A percentile compares a stretch with the other conserved stretches of the same genome.
phyloP scores from a whole-genome alignment of 2,113 vertebrate species.

The Neofelis nebulosa region DNA sequence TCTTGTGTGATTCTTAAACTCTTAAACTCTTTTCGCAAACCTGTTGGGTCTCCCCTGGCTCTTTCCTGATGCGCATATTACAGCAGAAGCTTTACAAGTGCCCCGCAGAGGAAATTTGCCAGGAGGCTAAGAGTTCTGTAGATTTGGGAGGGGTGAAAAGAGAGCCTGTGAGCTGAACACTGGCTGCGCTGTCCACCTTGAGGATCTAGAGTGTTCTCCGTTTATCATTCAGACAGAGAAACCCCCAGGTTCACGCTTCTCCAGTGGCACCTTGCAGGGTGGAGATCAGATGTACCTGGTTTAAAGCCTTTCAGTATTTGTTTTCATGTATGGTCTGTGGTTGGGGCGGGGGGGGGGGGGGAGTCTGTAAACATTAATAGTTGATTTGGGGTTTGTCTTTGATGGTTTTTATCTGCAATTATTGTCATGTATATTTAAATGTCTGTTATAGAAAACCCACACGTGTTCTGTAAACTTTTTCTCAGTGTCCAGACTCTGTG shows the following conservation, averaged over 20 bases:
- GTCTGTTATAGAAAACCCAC: conserved; percentile 86
- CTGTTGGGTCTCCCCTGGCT: neutral
- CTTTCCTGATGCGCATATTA: conserved; percentile 33
- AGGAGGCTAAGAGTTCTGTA: neutral
- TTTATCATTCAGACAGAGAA: neutral
- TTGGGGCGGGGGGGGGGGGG: conserved; percentile 18
- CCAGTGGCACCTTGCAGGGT: conserved; percentile 81
- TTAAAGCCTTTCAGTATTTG: conserved; percentile 83
- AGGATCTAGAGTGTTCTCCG: neutral
- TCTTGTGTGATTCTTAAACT: conserved; percentile 48
- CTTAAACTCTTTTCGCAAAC: conserved; percentile 42
- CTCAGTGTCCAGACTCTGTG: conserved; percentile 87
- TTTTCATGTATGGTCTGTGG: conserved; percentile 83
- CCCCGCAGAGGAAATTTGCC: neutral
- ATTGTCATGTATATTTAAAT: conserved; percentile 89
- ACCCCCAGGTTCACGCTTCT: conserved; percentile 73
- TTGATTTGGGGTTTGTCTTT: conserved; percentile 84
- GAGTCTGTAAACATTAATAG: conserved; percentile 85
- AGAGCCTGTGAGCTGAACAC: neutral
- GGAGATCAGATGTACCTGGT: conserved; percentile 83
- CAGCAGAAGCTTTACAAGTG: neutral
- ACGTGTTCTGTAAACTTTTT: conserved; percentile 88
- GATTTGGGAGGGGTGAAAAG: neutral
- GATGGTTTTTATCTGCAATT: conserved; percentile 86
- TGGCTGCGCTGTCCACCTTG: neutral